Conservation (phyloP, 2,113 vertebrate species). For the Daphoenositta chrysoptera region DNA sequence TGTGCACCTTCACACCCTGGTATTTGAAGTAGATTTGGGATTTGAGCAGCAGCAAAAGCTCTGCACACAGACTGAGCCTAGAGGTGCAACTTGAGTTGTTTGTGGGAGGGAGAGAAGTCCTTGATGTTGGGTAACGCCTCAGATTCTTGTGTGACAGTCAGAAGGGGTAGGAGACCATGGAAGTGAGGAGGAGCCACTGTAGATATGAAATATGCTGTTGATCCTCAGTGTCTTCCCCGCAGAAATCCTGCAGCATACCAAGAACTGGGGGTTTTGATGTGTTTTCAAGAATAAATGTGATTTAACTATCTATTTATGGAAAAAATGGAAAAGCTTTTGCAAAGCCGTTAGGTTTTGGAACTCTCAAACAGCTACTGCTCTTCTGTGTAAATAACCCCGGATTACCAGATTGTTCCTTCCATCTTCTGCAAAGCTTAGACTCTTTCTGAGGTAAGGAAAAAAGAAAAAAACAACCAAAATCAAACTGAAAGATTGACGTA, state of each 20-base stretch:
- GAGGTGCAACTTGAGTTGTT: not conserved
- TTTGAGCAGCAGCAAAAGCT: not conserved
- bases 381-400: not conserved
- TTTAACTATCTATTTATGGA: not conserved
- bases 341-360: not conserved
- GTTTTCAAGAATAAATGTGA: not conserved
- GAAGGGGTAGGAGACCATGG: not conserved
- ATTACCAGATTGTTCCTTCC: not conserved
- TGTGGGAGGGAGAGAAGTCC: not conserved
- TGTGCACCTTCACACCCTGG: not conserved
- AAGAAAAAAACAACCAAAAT: not conserved
- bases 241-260: not conserved
- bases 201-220: not conserved
- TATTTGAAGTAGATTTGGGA: fast-evolving
- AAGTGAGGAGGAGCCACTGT: not conserved
- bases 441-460: not conserved
- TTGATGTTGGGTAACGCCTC: not conserved
- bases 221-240: not conserved
- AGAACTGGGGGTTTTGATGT: not conserved
- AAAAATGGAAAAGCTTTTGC: not conserved
- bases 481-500: not conserved
- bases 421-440: not conserved
- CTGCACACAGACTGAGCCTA: not conserved
- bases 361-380: not conserved
- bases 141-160: not conserved